These are phyloP conservation scores for Horisme vitalbata DNA, from an alignment of 2,888 invertebrate genomes.

Conservation along the genomic window DNA sequence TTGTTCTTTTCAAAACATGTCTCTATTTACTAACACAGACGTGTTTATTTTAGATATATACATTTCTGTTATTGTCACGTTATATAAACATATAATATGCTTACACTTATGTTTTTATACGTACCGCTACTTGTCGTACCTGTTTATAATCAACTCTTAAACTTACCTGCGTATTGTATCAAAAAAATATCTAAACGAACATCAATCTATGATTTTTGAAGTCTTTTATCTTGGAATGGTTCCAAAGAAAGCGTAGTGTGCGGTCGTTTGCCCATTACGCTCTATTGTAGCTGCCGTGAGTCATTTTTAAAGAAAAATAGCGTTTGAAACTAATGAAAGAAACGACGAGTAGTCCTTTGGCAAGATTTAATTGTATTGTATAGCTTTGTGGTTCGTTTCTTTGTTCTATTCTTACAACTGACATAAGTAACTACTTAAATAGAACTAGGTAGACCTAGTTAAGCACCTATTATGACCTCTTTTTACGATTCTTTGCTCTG, in stretches of 20 bases:
- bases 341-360: conserved; percentile 24
- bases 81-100: conserved; percentile 47
- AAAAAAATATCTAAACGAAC: too few relatives aligned
- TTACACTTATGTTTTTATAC: conserved; percentile 35
- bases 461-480: too few relatives aligned
- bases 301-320: conserved; percentile 28
- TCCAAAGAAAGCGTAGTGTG: conserved; percentile 62
- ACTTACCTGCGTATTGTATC: too few relatives aligned
- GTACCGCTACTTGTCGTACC: conserved; percentile 25
- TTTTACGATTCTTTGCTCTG: too few relatives aligned
- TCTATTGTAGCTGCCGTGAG: conserved; percentile 37
- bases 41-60: conserved; percentile 49
- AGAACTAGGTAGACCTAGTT: too few relatives aligned
- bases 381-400: conserved; percentile 26
- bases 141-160: conserved; percentile 19
- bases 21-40: conserved; percentile 62
- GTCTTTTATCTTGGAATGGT: conserved; percentile 52
- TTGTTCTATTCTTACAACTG: conserved; percentile 24
- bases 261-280: conserved; percentile 50
- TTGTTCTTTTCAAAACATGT: conserved; percentile 58
- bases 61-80: conserved; percentile 35
- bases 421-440: conserved; percentile 5
- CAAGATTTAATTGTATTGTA: conserved; percentile 17
- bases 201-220: conserved; percentile 26
- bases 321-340: conserved; percentile 27